phyloP scores from a whole-genome alignment of 2,888 invertebrate species.

The Cephus nigrinus region DNA sequence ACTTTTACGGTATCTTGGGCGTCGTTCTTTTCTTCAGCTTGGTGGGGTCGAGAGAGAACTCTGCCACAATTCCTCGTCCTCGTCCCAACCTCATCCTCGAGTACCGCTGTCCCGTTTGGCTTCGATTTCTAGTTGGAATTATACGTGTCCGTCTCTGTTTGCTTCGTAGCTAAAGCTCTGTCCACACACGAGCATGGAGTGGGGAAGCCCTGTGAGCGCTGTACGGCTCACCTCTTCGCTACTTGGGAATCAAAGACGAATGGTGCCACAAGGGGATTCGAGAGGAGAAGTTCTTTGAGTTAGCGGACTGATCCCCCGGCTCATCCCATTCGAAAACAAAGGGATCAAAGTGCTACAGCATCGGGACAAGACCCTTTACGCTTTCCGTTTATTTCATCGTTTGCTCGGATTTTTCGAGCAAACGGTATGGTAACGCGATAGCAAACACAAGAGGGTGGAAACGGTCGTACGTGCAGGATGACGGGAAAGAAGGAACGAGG shows the following conservation, averaged over 20 bases:
- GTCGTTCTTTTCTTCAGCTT: constrained; percentile 28
- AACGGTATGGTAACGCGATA: constrained; percentile 33
- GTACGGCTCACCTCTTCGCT: not conserved
- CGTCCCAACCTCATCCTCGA: constrained; percentile 4
- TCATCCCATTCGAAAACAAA: constrained; percentile 51
- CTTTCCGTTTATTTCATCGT: constrained; percentile 43
- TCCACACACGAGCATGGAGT: constrained; percentile 29
- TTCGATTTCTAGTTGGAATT: constrained; percentile 33
- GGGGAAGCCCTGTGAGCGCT: constrained; percentile 5
- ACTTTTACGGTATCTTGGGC: constrained; percentile 40
- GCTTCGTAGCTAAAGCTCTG: constrained; percentile 40
- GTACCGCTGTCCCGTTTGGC: constrained; percentile 15
- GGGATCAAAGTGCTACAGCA: constrained; percentile 38
- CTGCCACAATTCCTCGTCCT: not conserved
- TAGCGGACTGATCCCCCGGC: constrained; percentile 47
- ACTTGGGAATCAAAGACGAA: constrained; percentile 23
- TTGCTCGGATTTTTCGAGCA: constrained; percentile 46
- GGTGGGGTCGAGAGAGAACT: constrained; percentile 24
- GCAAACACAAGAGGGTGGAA: constrained; percentile 28
- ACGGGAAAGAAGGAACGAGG: not conserved
- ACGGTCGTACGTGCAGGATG: not conserved
- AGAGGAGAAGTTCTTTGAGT: constrained; percentile 40
- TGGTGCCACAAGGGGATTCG: constrained; percentile 25
- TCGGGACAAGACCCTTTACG: not conserved
- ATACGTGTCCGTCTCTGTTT: constrained; percentile 45